Percentiles rank a stretch among this genome's conserved stretches.
Evolutionary conservation across 2,797 vertebrate species (phyloP).

Genomic region (Ptychobarbus kaznakovi): DNA sequence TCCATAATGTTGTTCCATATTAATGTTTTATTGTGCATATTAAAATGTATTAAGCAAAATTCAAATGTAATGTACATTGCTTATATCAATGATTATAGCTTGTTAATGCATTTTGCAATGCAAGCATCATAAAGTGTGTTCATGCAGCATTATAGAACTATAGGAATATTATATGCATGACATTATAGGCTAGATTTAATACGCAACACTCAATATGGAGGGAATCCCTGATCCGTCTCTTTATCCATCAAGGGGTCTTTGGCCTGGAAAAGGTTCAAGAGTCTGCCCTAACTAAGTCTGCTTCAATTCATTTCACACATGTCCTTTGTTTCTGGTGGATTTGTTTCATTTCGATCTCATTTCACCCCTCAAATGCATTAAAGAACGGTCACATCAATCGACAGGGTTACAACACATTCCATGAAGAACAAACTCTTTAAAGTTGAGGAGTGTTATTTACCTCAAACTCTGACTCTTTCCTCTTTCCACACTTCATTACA

Average conservation of each 20-base stretch:
- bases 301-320: not conserved
- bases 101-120: not conserved
- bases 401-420: not conserved
- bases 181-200: not conserved
- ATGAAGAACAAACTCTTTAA: slow-evolving; percentile 13
- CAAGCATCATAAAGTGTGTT: slow-evolving; percentile 4
- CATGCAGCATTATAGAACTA: not conserved
- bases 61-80: not conserved
- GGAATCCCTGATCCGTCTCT: slow-evolving; percentile 7
- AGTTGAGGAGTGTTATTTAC: slow-evolving; percentile 14
- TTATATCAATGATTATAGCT: not conserved
- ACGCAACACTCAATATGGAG: slow-evolving; percentile 5
- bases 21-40: not conserved
- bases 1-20: not conserved
- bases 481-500: slow-evolving; percentile 59
- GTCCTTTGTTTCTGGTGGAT: slow-evolving; percentile 28
- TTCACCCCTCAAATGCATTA: slow-evolving; percentile 26
- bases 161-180: not conserved
- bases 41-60: not conserved
- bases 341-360: slow-evolving; percentile 24
- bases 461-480: slow-evolving; percentile 12
- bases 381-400: slow-evolving; percentile 10
- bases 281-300: not conserved
- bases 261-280: slow-evolving; percentile 9
- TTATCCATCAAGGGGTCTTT: slow-evolving; percentile 7